Conservation (phyloP, 2,888 invertebrate genomes). For the Drosophila diplacantha region DNA sequence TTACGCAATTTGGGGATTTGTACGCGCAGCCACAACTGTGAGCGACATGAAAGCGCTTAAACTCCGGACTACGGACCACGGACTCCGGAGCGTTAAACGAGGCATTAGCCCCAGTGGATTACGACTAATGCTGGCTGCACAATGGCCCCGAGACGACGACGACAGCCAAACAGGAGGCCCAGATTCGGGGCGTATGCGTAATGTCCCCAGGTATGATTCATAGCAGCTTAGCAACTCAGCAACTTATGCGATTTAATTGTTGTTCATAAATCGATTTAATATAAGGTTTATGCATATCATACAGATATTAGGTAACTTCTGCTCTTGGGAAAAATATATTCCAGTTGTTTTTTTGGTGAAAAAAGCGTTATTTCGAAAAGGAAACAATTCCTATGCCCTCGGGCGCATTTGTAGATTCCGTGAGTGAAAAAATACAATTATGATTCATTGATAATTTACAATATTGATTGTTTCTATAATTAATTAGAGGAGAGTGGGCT, state of each 20-base stretch:
- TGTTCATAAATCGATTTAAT: background rate
- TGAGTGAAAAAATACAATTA: slow-evolving; percentile 1
- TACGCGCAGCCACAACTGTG: slow-evolving; percentile 28
- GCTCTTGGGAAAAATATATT: background rate
- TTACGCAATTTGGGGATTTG: slow-evolving; percentile 55
- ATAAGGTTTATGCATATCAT: background rate
- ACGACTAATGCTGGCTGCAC: slow-evolving; percentile 15
- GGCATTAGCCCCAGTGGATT: slow-evolving; percentile 34
- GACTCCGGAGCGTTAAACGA: slow-evolving; percentile 32
- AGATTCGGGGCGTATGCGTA: slow-evolving; percentile 12
- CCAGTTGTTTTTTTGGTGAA: background rate
- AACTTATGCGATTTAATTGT: slow-evolving; percentile 2
- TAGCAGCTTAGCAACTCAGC: slow-evolving; percentile 6
- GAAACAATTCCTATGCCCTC: background rate
- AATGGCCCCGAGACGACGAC: slow-evolving; percentile 5
- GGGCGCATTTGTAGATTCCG: background rate
- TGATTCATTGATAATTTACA: background rate
- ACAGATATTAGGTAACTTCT: background rate
- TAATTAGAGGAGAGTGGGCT: background rate
- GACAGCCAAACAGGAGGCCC: background rate
- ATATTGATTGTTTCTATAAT: background rate
- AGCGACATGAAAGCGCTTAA: slow-evolving; percentile 32
- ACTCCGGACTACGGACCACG: slow-evolving; percentile 9
- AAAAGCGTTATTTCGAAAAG: background rate
- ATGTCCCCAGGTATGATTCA: slow-evolving; percentile 13